A percentile compares a stretch with the other conserved stretches of the same genome.
These are phyloP conservation scores for Oreochromis grahami DNA, from an alignment of 2,797 vertebrate species.

Conservation along the genomic window DNA sequence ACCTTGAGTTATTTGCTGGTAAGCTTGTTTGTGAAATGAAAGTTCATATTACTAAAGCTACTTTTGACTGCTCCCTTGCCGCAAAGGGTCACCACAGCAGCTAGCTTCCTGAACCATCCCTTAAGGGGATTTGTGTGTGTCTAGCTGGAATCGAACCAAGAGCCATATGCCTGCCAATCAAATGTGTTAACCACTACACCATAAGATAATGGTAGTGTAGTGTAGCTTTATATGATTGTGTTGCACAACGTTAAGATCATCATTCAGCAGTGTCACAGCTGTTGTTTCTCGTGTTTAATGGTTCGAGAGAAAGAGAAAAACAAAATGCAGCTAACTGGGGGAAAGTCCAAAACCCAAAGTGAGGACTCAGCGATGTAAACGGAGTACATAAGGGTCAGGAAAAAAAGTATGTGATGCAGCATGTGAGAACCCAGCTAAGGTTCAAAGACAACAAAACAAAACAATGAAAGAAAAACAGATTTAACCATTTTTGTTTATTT, in stretches of 20 bases:
- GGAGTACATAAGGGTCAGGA: not conserved
- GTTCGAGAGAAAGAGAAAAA: not conserved
- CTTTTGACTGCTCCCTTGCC: not conserved
- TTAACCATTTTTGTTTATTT: not conserved
- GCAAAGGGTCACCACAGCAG: not conserved
- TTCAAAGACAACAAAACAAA: not conserved
- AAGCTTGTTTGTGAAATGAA: not conserved
- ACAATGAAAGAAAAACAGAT: not conserved
- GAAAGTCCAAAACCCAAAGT: not conserved
- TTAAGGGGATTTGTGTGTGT: not conserved
- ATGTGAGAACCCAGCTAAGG: not conserved
- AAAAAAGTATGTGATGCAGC: not conserved
- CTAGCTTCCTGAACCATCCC: accelerated
- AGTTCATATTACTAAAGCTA: not conserved
- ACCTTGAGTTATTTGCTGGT: not conserved
- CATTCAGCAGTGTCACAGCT: not conserved
- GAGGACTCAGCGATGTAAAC: not conserved
- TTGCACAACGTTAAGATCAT: not conserved
- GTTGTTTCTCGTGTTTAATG: accelerated
- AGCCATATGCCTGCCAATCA: not conserved
- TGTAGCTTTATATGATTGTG: not conserved
- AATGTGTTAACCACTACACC: not conserved
- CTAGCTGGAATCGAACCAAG: not conserved
- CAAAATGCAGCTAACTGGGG: not conserved
- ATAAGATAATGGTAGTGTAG: no score